A percentile compares a stretch with the other conserved stretches of the same genome.
Evolutionary conservation across 1,140 invertebrate genomes (phyloP).

Genomic region (Brachionus sp.): DNA sequence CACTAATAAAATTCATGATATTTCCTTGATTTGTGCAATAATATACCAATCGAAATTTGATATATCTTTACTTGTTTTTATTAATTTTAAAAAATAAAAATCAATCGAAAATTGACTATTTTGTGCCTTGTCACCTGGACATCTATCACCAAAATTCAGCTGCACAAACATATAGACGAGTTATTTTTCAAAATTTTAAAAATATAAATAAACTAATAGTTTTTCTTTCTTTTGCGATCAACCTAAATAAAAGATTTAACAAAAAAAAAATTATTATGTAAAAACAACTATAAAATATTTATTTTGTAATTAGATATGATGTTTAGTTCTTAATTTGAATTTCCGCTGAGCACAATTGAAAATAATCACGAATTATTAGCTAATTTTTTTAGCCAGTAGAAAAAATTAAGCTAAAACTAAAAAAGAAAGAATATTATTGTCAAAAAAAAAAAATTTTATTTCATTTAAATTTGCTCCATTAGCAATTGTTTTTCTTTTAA

Average conservation of each 20-base stretch:
- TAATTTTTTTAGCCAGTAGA: not conserved
- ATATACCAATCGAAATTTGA: not conserved
- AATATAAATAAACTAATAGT: not conserved
- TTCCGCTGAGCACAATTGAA: slow-evolving; percentile 4
- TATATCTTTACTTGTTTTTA: not conserved
- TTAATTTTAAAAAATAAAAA: not conserved
- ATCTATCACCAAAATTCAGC: not conserved
- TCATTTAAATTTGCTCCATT: no score
- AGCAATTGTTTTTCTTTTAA: no score
- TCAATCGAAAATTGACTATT: not conserved
- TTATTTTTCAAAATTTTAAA: not conserved
- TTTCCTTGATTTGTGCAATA: not conserved
- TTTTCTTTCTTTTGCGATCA: not conserved
- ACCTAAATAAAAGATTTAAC: no score
- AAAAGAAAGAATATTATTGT: not conserved
- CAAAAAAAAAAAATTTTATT: not conserved
- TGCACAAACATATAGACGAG: not conserved
- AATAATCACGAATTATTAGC: slow-evolving; percentile 9
- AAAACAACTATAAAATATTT: not conserved
- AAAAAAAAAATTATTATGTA: not conserved
- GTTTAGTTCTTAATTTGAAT: not conserved
- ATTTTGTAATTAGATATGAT: not conserved
- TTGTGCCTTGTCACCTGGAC: not conserved
- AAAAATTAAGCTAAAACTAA: not conserved
- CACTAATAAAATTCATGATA: slow-evolving; percentile 40